These are phyloP conservation scores for Patella depressa DNA, from an alignment of 2,888 invertebrate species.

Conservation along the genomic window DNA sequence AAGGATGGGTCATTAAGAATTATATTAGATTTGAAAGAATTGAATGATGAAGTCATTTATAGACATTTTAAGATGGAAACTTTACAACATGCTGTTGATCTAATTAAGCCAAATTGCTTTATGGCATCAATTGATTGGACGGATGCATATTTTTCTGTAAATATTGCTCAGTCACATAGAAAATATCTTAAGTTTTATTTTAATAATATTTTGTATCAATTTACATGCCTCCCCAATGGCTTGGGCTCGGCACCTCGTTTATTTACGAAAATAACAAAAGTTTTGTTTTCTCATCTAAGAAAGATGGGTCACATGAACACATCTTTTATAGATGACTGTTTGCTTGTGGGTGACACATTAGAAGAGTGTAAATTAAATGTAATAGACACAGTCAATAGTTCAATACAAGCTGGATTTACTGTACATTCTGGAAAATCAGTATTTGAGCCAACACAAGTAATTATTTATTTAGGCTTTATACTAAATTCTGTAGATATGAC, in stretches of 20 bases:
- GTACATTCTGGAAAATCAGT: neutral
- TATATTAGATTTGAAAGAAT: constrained; percentile 21
- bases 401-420: neutral
- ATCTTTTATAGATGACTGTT: constrained; percentile 3
- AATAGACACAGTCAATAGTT: neutral
- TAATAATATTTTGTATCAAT: neutral
- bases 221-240: neutral
- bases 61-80: constrained; percentile 40
- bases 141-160: constrained; percentile 22
- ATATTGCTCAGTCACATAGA: neutral
- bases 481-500: neutral
- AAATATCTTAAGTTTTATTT: neutral
- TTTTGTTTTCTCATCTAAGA: neutral
- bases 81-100: constrained; percentile 19
- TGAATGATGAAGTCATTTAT: constrained; percentile 29
- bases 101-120: constrained; percentile 14
- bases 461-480: neutral
- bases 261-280: neutral
- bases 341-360: neutral
- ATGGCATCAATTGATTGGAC: constrained; percentile 21
- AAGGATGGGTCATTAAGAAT: constrained; percentile 14
- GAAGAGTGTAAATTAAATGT: neutral
- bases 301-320: neutral
- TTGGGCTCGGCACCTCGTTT: neutral
- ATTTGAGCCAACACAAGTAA: constrained; percentile 8